Percentiles rank a stretch among this genome's conserved stretches.
These are phyloP conservation scores for Scleropages formosus DNA, from an alignment of 2,797 vertebrate species.

Conservation along the genomic window DNA sequence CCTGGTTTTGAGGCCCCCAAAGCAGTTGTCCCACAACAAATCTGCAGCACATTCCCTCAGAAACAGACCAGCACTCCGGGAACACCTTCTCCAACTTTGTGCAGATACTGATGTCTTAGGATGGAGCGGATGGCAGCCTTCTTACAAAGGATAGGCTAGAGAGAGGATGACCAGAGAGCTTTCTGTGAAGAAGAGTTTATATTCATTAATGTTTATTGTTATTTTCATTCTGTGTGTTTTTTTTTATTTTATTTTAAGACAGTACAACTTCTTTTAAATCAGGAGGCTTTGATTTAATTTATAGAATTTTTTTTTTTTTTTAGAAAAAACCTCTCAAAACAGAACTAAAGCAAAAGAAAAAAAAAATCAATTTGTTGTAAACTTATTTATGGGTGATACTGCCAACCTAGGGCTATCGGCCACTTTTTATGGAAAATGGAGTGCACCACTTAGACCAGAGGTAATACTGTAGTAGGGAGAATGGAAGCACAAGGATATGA, in stretches of 20 bases:
- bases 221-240: slow-evolving; percentile 40
- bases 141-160: neutral
- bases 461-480: slow-evolving; percentile 32
- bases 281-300: slow-evolving; percentile 76
- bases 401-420: slow-evolving; percentile 49
- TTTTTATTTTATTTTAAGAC: slow-evolving; percentile 48
- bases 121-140: neutral
- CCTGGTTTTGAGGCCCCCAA: neutral
- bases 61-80: neutral
- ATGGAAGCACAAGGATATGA: slow-evolving; percentile 27
- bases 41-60: neutral
- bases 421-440: slow-evolving; percentile 52
- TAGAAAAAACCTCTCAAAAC: slow-evolving; percentile 50
- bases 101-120: neutral
- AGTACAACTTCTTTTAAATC: slow-evolving; percentile 69
- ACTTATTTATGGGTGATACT: slow-evolving; percentile 65
- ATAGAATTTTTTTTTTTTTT: slow-evolving; percentile 69
- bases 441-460: slow-evolving; percentile 53
- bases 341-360: slow-evolving; percentile 49
- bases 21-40: neutral
- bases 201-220: slow-evolving; percentile 2
- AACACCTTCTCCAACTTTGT: neutral
- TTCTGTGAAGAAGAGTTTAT: neutral
- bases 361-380: slow-evolving; percentile 54
- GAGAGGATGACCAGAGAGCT: neutral